Evolutionary conservation across 1,140 invertebrate genomes (phyloP).

Genomic region (Camponotus floridanus): DNA sequence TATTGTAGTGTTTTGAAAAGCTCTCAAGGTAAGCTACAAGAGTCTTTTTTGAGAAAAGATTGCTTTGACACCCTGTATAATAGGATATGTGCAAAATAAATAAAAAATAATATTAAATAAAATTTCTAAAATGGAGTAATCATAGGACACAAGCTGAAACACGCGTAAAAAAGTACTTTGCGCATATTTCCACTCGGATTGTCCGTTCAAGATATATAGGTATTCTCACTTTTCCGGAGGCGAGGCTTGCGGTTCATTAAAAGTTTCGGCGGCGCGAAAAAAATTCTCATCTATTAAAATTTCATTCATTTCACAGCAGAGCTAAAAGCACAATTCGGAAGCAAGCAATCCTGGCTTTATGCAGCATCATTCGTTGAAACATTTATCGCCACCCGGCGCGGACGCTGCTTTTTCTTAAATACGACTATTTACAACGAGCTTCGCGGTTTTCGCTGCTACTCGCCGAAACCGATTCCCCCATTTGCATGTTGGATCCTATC

Average conservation of each 20-base stretch:
- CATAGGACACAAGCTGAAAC: neutral
- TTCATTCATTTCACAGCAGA: neutral
- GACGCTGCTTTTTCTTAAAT: constrained; percentile 55
- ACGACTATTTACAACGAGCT: constrained; percentile 56
- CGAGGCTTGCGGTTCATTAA: constrained; percentile 45
- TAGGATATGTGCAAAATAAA: no score
- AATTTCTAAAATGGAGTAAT: neutral
- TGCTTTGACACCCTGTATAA: no score
- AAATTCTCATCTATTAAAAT: constrained; percentile 58
- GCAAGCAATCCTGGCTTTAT: neutral
- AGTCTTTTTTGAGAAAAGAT: neutral
- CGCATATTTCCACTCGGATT: neutral
- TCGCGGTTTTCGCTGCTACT: constrained; percentile 37
- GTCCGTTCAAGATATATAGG: constrained; percentile 9
- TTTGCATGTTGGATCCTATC: constrained; percentile 38
- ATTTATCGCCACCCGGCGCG: constrained; percentile 18
- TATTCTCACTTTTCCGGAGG: constrained; percentile 22
- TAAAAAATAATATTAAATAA: neutral
- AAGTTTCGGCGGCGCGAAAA: constrained; percentile 28
- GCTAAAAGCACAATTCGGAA: constrained; percentile 20
- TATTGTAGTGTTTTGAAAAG: no score
- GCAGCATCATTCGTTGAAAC: constrained; percentile 19
- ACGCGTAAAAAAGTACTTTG: constrained; percentile 15
- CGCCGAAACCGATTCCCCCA: constrained; percentile 33
- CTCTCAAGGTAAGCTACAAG: no score